A percentile compares a stretch with the other conserved stretches of the same genome.
Evolutionary conservation across 2,888 invertebrate species (phyloP).

Genomic region (Mimas tiliae): DNA sequence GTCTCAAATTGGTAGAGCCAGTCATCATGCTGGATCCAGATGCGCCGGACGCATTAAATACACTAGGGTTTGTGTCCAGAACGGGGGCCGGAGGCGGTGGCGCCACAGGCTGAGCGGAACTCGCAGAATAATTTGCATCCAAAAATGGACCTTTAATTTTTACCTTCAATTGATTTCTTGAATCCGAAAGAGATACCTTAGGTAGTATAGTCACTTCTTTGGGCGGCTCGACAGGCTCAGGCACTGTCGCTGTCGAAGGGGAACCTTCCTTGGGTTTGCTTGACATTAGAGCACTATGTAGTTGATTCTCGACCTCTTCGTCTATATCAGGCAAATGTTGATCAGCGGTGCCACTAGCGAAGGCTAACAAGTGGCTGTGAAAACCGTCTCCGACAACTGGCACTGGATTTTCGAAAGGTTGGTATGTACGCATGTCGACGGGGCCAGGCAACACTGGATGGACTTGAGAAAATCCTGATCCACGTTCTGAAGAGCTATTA

Average conservation of each 20-base stretch:
- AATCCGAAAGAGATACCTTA: constrained; percentile 91
- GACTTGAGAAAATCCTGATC: constrained; percentile 80
- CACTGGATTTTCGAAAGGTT: constrained; percentile 84
- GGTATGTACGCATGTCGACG: constrained; percentile 95
- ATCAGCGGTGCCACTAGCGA: constrained; percentile 88
- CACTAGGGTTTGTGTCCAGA: constrained; percentile 63
- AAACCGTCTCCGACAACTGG: constrained; percentile 85
- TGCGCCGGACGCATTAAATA: constrained; percentile 68
- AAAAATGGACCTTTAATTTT: constrained; percentile 96
- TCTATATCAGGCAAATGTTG: constrained; percentile 90
- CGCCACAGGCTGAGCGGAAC: constrained; percentile 83
- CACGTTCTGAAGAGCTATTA: constrained; percentile 47
- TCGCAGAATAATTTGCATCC: constrained; percentile 89
- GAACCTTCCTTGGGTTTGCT: constrained; percentile 66
- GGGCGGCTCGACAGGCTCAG: constrained; percentile 50
- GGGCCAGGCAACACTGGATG: constrained; percentile 92
- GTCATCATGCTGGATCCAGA: constrained; percentile 75
- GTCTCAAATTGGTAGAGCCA: constrained; percentile 90
- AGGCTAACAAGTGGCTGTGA: constrained; percentile 86
- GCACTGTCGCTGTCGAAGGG: constrained; percentile 50
- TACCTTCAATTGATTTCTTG: constrained; percentile 93
- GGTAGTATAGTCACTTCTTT: constrained; percentile 73
- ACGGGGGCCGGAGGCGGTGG: constrained; percentile 73
- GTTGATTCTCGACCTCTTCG: constrained; percentile 91
- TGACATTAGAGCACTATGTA: constrained; percentile 88